Conservation (phyloP, 2,113 vertebrate species). For the Tachuris rubrigastra region DNA sequence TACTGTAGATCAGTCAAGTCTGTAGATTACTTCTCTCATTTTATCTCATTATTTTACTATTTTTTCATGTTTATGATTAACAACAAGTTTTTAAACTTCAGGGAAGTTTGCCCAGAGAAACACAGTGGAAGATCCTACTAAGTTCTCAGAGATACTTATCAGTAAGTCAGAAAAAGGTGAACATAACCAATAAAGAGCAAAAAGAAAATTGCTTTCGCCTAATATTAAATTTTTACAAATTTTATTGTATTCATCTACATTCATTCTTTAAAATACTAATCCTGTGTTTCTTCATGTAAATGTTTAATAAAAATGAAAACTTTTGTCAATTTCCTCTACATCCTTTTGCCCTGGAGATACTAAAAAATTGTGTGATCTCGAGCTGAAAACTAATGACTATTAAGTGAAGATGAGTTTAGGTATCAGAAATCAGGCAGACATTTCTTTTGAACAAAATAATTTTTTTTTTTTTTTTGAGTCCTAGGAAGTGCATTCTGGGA, state of each 20-base stretch:
- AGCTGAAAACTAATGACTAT: not conserved
- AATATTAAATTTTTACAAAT: not conserved
- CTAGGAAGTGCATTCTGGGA: not conserved
- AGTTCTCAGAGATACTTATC: not conserved
- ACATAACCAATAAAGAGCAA: not conserved
- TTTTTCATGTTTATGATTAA: not conserved
- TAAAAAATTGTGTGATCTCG: not conserved
- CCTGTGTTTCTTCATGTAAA: not conserved
- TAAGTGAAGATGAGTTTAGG: not conserved
- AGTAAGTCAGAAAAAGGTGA: not conserved
- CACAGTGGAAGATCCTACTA: not conserved
- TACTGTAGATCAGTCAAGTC: not conserved
- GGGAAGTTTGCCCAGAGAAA: not conserved
- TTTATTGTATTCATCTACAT: not conserved
- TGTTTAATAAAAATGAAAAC: not conserved
- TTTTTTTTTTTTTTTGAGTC: not conserved
- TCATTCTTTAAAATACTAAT: slow-evolving; percentile 7
- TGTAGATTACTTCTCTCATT: not conserved
- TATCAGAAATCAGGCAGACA: slow-evolving; percentile 25
- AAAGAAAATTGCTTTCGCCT: not conserved
- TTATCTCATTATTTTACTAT: not conserved
- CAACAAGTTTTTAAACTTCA: not conserved
- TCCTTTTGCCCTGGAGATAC: not conserved
- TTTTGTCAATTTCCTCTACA: not conserved
- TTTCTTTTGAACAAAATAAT: not conserved